Percentiles rank a stretch among this genome's conserved stretches.
Conservation (phyloP, 2,797 vertebrate genomes). For the Myotis findleyi region DNA sequence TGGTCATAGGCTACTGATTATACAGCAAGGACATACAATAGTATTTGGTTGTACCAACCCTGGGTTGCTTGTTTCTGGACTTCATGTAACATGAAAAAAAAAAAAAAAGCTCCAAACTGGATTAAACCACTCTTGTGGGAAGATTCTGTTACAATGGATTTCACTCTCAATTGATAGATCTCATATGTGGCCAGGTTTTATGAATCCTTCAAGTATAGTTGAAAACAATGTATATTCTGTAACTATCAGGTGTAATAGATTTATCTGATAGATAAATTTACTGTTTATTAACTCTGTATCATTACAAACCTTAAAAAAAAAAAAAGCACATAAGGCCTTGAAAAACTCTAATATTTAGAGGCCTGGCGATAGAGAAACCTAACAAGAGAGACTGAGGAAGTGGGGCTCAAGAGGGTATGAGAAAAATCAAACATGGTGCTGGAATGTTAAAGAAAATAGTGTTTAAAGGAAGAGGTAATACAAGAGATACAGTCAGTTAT, state of each 20-base stretch:
- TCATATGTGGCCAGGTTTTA: neutral
- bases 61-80: neutral
- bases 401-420: neutral
- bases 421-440: neutral
- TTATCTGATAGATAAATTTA: neutral
- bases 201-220: neutral
- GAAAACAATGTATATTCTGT: neutral
- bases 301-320: neutral
- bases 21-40: neutral
- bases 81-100: constrained; percentile 1
- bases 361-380: neutral
- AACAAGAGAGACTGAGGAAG: neutral
- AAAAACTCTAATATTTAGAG: neutral
- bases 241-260: neutral
- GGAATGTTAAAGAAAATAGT: neutral
- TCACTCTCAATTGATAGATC: neutral
- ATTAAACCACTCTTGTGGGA: constrained; percentile 12
- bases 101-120: neutral
- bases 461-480: constrained; percentile 23
- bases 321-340: neutral
- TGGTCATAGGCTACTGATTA: neutral
- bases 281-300: neutral
- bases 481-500: neutral
- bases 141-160: neutral
- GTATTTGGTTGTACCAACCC: neutral